A percentile compares a stretch with the other conserved stretches of the same genome.
Conservation (phyloP, 2,797 vertebrate species). For the Cyclopterus lumpus region DNA sequence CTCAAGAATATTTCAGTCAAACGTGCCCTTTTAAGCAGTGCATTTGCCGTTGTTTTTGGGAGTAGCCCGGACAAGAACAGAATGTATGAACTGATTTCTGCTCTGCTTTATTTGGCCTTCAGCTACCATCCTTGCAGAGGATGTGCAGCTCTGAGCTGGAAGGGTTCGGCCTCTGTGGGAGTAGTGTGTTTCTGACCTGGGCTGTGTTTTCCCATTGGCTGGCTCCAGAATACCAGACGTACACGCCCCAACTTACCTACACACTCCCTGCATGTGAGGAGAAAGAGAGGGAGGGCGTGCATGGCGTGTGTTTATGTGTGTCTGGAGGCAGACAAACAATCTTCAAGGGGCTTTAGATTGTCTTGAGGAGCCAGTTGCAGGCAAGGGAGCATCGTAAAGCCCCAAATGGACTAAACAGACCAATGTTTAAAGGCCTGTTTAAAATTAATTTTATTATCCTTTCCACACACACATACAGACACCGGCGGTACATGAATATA, state of each 20-base stretch:
- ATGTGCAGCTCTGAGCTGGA: slow-evolving; percentile 41
- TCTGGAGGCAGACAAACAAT: slow-evolving; percentile 49
- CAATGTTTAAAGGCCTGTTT: slow-evolving; percentile 28
- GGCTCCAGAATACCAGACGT: slow-evolving; percentile 50
- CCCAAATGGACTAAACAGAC: slow-evolving; percentile 61
- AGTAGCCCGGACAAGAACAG: slow-evolving; percentile 37
- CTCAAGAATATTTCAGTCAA: not conserved
- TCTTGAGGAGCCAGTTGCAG: slow-evolving; percentile 37
- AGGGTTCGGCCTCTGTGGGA: slow-evolving; percentile 43
- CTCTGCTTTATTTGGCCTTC: slow-evolving; percentile 50
- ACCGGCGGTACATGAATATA: not conserved
- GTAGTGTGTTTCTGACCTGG: slow-evolving; percentile 33
- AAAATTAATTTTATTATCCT: slow-evolving; percentile 27
- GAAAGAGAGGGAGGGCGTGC: slow-evolving; percentile 18
- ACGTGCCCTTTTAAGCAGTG: not conserved
- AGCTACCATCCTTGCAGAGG: slow-evolving; percentile 32
- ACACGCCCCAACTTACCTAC: slow-evolving; percentile 38
- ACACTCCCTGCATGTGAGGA: slow-evolving; percentile 14
- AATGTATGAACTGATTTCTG: slow-evolving; percentile 33
- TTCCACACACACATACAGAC: slow-evolving; percentile 13
- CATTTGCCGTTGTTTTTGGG: slow-evolving; percentile 37
- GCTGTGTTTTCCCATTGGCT: slow-evolving; percentile 61
- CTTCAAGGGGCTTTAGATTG: slow-evolving; percentile 52
- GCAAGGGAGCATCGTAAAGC: slow-evolving; percentile 19
- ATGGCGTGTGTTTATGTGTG: slow-evolving; percentile 12